Evolutionary conservation across 2,888 invertebrate species (phyloP), one percentile per base, ranked within the genome.

Genomic region (Neoascia interrupta): DNA sequence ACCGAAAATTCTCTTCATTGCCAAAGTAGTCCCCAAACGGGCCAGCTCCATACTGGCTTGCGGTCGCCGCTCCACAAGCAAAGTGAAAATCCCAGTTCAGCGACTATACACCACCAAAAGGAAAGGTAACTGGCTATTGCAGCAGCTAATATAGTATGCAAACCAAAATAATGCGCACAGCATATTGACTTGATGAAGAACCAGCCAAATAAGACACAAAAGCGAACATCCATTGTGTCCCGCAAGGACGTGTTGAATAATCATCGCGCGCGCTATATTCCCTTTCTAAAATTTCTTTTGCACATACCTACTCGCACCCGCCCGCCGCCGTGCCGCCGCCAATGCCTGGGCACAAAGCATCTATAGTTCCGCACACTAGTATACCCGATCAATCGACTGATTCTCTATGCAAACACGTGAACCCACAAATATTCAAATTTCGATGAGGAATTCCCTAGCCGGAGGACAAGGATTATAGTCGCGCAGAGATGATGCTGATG

Each of bases 391-490:
- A 75, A 75, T 70, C 39, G 75, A 69, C 69, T 61, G 54, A 26
- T 31, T 36, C 19, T 64, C 61, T 56, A 45, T 70, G 47, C 70
- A 73, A 86, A 85, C 86, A 85, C 85, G 86, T 85, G 85, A 85
- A 85, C 84, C 85, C 85, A 84, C 84, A 85, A 76, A 79, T 81
- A 85, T 84, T 84, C 83, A 84, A 84, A 85, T 84, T 88, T 86
- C 85, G 84, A 86, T 86, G 85, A 86, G 85, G 84, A 86, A 88
- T 87, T 87, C 88, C 87, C 88, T 82, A 81, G 86, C 73, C 84
- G 82, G 84, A 85, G 84, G 83, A 85, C 85, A 85, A 85, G 86
- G 85, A 85, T 85, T 85, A 86, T 85, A 85, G 86, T 84, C 86
- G 85, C 86, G 85, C 74, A 74, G 70, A 63, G 63, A 68, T 79